phyloP scores from a whole-genome alignment of 2,888 invertebrate genomes.

The Phorcus lineatus region DNA sequence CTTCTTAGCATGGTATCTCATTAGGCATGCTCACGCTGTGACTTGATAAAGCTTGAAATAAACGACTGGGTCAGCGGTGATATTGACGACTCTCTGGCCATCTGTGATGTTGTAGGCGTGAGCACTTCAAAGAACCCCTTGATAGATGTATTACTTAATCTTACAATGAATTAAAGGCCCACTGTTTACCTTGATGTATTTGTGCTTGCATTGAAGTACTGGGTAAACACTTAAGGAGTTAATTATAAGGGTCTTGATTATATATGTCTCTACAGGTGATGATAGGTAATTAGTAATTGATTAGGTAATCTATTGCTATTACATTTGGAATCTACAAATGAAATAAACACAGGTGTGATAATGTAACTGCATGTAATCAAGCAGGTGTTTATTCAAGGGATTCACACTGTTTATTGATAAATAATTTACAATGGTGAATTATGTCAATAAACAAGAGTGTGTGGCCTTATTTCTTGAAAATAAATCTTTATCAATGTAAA shows the following conservation, averaged over 20 bases:
- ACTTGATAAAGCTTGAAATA: slow-evolving; percentile 9
- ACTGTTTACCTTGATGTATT: not conserved
- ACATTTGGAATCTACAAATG: not conserved
- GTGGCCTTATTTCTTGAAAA: no score
- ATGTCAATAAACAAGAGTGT: no score
- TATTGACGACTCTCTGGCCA: not conserved
- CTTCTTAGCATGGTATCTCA: not conserved
- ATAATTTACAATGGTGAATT: no score
- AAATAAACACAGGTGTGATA: not conserved
- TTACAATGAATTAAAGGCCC: slow-evolving; percentile 2
- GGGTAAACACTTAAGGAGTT: not conserved
- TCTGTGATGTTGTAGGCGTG: slow-evolving; percentile 17
- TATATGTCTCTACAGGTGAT: no score
- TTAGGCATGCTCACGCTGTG: slow-evolving; percentile 4
- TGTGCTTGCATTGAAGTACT: not conserved
- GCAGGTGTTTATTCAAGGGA: no score
- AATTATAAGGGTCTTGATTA: not conserved
- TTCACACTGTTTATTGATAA: no score
- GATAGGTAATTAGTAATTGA: no score
- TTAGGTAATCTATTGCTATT: no score
- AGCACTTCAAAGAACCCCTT: not conserved
- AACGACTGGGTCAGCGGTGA: not conserved
- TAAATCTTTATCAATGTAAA: no score
- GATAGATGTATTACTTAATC: not conserved
- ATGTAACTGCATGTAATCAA: no score